phyloP scores from a whole-genome alignment of 1,140 invertebrate species.

The Calliphora vicina region DNA sequence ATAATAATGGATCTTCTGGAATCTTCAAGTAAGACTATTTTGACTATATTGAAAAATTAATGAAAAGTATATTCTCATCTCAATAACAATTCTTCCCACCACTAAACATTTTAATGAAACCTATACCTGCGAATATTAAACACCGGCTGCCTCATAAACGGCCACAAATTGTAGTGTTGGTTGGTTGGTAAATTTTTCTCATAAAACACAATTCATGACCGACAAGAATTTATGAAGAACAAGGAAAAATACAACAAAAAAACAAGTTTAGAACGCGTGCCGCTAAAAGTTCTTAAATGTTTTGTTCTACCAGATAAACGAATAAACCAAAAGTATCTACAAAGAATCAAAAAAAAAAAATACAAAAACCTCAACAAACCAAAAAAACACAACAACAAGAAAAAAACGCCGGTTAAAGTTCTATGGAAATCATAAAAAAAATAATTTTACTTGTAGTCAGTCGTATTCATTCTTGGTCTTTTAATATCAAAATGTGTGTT shows the following conservation, averaged over 20 bases:
- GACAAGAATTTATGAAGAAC: slow-evolving; percentile 4
- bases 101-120: background rate
- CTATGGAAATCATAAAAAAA: background rate
- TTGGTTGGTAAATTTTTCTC: slow-evolving; percentile 9
- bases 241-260: background rate
- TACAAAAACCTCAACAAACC: background rate
- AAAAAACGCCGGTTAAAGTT: slow-evolving; percentile 8
- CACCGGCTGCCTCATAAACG: background rate
- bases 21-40: too few relatives aligned
- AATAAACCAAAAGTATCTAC: background rate
- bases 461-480: too few relatives aligned
- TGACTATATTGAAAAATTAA: too few relatives aligned
- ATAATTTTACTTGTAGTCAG: background rate
- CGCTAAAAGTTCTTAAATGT: slow-evolving; percentile 19
- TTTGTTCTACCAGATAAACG: slow-evolving; percentile 1
- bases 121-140: background rate
- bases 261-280: slow-evolving; percentile 16
- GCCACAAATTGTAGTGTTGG: background rate
- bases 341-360: too few relatives aligned
- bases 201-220: slow-evolving; percentile 18
- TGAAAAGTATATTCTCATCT: too few relatives aligned
- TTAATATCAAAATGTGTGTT: too few relatives aligned
- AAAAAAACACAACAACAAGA: background rate
- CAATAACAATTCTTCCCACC: background rate
- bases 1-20: too few relatives aligned